Base-by-base conservation (phyloP, 2,888 invertebrate species). In the Frankliniella intonsa region DNA sequence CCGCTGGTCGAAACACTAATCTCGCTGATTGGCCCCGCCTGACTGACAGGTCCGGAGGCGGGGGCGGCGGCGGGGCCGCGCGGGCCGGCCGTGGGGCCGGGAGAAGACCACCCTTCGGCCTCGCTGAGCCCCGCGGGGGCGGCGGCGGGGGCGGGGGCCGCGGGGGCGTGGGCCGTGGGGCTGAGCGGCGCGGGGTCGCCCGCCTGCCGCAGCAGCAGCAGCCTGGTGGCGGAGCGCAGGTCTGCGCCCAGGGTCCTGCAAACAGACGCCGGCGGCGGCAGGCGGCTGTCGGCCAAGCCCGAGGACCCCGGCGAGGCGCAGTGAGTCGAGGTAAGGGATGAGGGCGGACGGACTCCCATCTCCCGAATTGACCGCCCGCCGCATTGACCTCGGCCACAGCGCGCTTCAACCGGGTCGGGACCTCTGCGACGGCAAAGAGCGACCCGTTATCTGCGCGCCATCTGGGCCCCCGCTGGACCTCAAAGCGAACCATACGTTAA, bases 221-320 rank as follows among this genome's bases (percentile, higher is more conserved):
- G 69, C 69, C 69, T 76, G 11, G 11, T 76, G 69, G 69, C 69
- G 22, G 69, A 12, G 22, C 11, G 22, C 69, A 22, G 25, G 69
- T 22, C 62, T 5, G 62, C 62, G 62, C 62, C 17, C 55, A 55
- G 55, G 55, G 17, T 55, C 5, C 55, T 22, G 69, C 11, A n/a
- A 22, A 9, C 25, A 9, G 69, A 9, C 25, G 69, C 12, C 11
- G 69, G 25, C 10, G 69, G 25, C 69, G 69, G 69, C 8, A 22
- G 69, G 69, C 69, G 69, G 69, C 69, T 76, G 69, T 76, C 69
- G 22, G 25, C 69, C 69, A 76, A 76, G 69, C 69, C 69, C 11
- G 69, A 76, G 69, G 69, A 76, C 69, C 12, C 69, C 69, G 69
- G 2, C 22, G 69, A 22, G 22, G 25, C 22, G 8, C 69, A 25